These are phyloP conservation scores for Eristalis arbustorum DNA, from an alignment of 2,888 invertebrate genomes.

Conservation along the genomic window DNA sequence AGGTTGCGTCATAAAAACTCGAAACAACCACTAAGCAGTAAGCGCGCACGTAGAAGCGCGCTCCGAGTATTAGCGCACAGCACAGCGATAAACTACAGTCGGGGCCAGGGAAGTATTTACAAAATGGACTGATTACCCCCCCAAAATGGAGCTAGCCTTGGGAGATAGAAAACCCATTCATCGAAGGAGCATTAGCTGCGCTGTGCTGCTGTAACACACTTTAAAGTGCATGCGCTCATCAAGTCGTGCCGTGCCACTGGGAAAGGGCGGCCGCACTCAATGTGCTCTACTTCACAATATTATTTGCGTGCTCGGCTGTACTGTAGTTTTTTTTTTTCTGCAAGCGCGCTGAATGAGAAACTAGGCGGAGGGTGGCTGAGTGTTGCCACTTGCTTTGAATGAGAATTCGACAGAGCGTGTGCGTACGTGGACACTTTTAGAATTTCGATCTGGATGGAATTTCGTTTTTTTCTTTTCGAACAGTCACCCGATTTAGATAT, in stretches of 20 bases:
- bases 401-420: neutral
- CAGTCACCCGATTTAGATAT: neutral
- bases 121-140: slow-evolving; percentile 11
- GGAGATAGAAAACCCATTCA: neutral
- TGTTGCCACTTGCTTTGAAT: slow-evolving; percentile 37
- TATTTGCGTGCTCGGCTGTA: slow-evolving; percentile 19
- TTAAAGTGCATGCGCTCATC: slow-evolving; percentile 43
- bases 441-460: no score
- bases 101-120: neutral
- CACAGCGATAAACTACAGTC: neutral
- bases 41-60: neutral
- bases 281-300: slow-evolving; percentile 59
- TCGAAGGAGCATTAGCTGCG: neutral
- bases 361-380: no score
- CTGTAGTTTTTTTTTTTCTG: neutral
- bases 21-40: slow-evolving; percentile 27
- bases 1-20: slow-evolving; percentile 37
- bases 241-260: slow-evolving; percentile 41
- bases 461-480: no score
- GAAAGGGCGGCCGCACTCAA: slow-evolving; percentile 35
- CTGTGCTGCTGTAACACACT: slow-evolving; percentile 25
- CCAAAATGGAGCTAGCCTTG: neutral
- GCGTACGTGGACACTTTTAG: neutral
- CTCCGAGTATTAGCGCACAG: neutral
- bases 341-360: no score